A percentile compares a stretch with the other conserved stretches of the same genome.
Evolutionary conservation across 2,113 vertebrate species (phyloP).

Genomic region (Sinosuthora webbiana): DNA sequence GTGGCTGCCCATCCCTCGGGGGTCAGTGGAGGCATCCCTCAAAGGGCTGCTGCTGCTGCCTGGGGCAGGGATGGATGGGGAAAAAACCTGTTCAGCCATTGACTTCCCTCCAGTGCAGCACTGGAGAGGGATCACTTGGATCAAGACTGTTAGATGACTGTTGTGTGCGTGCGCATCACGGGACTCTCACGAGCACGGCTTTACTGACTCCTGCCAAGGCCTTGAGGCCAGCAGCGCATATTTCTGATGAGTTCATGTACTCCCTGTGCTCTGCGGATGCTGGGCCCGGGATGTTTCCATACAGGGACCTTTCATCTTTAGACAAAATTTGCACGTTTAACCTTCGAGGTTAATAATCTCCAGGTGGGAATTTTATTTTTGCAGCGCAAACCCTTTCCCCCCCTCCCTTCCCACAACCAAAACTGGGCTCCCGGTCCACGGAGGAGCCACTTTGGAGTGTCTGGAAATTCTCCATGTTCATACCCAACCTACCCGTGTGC

Average conservation of each 20-base stretch:
- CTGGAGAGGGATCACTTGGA: accelerated
- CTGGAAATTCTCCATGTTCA: not conserved
- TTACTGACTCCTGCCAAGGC: not conserved
- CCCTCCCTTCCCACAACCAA: not conserved
- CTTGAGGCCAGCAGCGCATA: not conserved
- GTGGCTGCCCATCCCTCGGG: not conserved
- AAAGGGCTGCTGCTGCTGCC: not conserved
- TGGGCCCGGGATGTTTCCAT: not conserved
- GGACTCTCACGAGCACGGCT: not conserved
- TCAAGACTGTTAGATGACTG: not conserved
- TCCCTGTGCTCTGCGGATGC: not conserved
- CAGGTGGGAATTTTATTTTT: not conserved
- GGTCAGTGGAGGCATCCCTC: not conserved
- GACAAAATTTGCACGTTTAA: not conserved
- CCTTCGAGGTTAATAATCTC: not conserved
- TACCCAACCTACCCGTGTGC: not conserved
- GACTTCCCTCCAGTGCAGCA: not conserved
- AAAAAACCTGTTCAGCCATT: not conserved
- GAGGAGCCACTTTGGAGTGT: not conserved
- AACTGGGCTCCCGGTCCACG: not conserved
- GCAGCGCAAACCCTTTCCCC: not conserved
- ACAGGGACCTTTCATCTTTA: not conserved
- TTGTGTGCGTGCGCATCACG: not conserved
- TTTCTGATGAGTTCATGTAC: not conserved
- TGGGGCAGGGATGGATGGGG: not conserved